phyloP scores from a whole-genome alignment of 2,797 vertebrate genomes.

The Jordanella pulchra region DNA sequence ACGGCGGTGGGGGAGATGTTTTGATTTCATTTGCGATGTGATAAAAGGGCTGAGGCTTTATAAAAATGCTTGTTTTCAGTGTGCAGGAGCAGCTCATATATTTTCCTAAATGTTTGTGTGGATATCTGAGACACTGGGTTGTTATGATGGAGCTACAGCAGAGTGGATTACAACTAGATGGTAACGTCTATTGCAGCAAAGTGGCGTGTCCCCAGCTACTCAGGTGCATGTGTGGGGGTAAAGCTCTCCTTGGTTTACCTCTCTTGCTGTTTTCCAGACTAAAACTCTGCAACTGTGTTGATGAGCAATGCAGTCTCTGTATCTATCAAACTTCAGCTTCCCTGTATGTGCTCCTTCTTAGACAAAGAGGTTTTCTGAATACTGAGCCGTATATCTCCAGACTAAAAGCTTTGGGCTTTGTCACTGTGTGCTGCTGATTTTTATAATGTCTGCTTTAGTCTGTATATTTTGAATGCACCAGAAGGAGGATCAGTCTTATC shows the following conservation, averaged over 20 bases:
- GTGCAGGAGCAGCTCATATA: conserved; percentile 22
- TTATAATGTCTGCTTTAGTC: conserved; percentile 1
- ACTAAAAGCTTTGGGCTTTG: conserved; percentile 55
- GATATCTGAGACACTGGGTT: conserved; percentile 42
- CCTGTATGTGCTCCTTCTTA: conserved; percentile 15
- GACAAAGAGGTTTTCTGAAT: conserved; percentile 27
- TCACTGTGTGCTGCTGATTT: conserved; percentile 56
- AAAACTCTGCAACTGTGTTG: background rate
- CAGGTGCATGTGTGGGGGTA: conserved; percentile 44
- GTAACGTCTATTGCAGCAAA: conserved; percentile 62
- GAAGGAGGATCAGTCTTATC: conserved; percentile 22
- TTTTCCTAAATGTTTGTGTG: conserved; percentile 34
- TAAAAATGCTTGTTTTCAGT: conserved; percentile 22
- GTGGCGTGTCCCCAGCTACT: conserved; percentile 50
- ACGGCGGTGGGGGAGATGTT: background rate
- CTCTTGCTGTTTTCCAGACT: conserved; percentile 14
- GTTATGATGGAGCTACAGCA: conserved; percentile 42
- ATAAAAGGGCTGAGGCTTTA: conserved; percentile 11
- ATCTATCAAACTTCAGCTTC: conserved; percentile 22
- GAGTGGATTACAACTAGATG: conserved; percentile 54
- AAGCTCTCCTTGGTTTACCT: conserved; percentile 15
- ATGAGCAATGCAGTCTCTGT: conserved; percentile 5
- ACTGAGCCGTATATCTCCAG: conserved; percentile 29
- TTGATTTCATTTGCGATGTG: conserved; percentile 15
- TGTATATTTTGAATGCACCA: conserved; percentile 15